Base-by-base conservation (phyloP, 35 echinoderm and acorn worm species). In the Heliocidaris tuberculata region DNA sequence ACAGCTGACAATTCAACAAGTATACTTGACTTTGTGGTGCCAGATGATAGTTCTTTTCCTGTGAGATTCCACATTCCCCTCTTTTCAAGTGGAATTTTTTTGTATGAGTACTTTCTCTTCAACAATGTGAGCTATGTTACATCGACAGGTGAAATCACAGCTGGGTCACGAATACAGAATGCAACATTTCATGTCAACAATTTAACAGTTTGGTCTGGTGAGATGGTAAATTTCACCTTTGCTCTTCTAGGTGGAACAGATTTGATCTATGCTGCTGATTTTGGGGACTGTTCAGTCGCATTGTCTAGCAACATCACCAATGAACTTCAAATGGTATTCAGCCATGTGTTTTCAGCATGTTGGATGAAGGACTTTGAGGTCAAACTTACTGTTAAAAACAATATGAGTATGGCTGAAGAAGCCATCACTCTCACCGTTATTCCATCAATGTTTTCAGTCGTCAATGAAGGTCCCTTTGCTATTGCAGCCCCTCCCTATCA, bases 51-150 rank as follows among this genome's bases (percentile, higher is more conserved):
- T 3, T 59, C 91, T 31, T 93, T 17, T 93, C 91, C 91, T 10
- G 50, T 93, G n/a, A 59, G 17, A 24, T 93, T 52, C 50, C 29
- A 49, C 2, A 2, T 93, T 93, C 91, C 50, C n/a, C 12, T 93
- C 91, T 59, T 93, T 52, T 49, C 91, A 52, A 32, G 31, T 31
- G 91, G 91, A 31, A 93, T 59, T 0, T 59, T 19, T 48, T 29
- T 0, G 31, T 93, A 59, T 24, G 91, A 93, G 29, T 93, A 59
- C 30, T 59, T 59, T 42, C 17, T 93, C 16, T 93, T 50, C 50
- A 93, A 93, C 91, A 59, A 93, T 93, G 91, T 93, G 48, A 93
- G 91, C 50, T 48, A 56, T 29, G 29, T 52, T 3, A 59, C 91
- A 29, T 49, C 50, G 11, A 52, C 91, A 11, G 91, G 91, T 2